Evolutionary conservation across 2,888 invertebrate genomes (phyloP), one percentile per base, ranked within the genome.

Genomic region (Platycheirus albimanus): DNA sequence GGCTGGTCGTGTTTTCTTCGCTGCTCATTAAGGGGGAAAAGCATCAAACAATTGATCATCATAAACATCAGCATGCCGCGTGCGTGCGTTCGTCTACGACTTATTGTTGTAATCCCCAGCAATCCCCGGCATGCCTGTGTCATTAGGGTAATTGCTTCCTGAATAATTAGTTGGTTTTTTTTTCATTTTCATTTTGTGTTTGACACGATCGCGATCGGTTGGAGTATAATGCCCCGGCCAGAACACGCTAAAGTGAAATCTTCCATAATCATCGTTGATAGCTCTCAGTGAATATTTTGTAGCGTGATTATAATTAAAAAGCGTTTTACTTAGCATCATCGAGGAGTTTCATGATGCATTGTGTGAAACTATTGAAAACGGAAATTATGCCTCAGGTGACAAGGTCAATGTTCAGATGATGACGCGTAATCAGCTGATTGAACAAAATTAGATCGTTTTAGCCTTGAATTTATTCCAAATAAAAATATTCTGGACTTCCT

Each of bases 131-230:
- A 38, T 71, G 71, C 43, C 52, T 45, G 61, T 61, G 61, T 61
- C 43, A 54, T 81, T 77, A 63, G 67, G 63, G 71, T 54, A 54
- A 81, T 81, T 81, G 71, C 77, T 81, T 81, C 81, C 81, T 81
- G 77, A 81, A 81, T 77, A 77, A 81, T 81, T 81, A 72, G n/a
- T n/a, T n/a, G n/a, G n/a, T n/a, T 38, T 47, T 61, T 76, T 76
- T 54, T 36, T 61, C 67, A 24, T 15, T 54, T 45, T n/a, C n/a
- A n/a, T n/a, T n/a, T 28, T 10, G 13, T 10, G 61, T 45, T 45
- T 64, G 56, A 70, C 61, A 41, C 71, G 77, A 72, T 71, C 71
- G 45, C n/a, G n/a, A n/a, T n/a, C n/a, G 45, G 24, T 24, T 3
- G 5, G 58, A 13, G 36, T 64, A 43, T 36, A 61, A 54, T 49